Percentiles rank a stretch among this genome's conserved stretches.
Evolutionary conservation across 92 coral and sea anemone species (phyloP).

Genomic region (Phenganax subtilis): DNA sequence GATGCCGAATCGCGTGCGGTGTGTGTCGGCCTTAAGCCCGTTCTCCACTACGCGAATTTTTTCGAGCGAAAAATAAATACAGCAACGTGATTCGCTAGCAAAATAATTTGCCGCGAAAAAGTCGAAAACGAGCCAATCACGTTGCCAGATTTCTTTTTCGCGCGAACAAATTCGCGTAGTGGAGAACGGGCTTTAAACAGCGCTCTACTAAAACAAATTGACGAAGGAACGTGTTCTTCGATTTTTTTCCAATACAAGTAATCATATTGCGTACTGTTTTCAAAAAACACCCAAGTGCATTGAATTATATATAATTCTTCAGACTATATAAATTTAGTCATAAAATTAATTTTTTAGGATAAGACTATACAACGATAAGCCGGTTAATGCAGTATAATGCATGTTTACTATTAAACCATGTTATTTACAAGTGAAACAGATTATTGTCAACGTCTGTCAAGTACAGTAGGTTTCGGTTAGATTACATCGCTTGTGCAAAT

Average conservation of each 20-base stretch:
- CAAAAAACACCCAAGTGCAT: conserved; percentile 14
- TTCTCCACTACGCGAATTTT: no score
- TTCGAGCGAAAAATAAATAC: no score
- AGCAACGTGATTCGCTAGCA: no score
- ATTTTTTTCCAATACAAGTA: not conserved
- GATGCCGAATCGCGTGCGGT: no score
- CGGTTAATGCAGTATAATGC: conserved; percentile 14
- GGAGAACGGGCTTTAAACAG: no score
- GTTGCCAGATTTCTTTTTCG: no score
- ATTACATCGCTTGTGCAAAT: conserved; percentile 33
- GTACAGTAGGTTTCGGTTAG: conserved; percentile 19
- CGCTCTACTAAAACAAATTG: no score
- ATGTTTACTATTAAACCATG: conserved; percentile 40
- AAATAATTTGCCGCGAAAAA: no score
- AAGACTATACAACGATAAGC: conserved; percentile 11
- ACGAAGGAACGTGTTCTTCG: no score
- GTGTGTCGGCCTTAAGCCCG: no score
- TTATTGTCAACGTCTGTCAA: conserved; percentile 6
- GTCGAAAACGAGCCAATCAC: no score
- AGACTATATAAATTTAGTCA: conserved; percentile 14
- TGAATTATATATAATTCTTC: conserved; percentile 6
- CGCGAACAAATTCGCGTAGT: no score
- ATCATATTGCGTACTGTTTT: not conserved
- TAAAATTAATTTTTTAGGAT: not conserved
- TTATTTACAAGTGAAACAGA: conserved; percentile 35